phyloP scores from a whole-genome alignment of 2,888 invertebrate genomes.

The Drosophila neoperkinsi region DNA sequence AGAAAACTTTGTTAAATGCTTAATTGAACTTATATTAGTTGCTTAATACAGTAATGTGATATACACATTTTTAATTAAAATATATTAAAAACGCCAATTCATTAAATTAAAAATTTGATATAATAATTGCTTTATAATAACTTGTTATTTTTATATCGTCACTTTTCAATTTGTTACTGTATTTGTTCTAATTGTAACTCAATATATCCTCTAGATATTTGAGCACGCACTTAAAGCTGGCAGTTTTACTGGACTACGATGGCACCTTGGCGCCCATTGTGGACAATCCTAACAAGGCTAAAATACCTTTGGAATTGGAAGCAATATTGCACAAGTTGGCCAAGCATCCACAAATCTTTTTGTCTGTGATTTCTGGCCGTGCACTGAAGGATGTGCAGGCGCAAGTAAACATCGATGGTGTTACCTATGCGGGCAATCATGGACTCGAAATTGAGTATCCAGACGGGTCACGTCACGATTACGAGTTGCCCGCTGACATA shows the following conservation, averaged over 20 bases:
- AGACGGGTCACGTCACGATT: conserved; percentile 90
- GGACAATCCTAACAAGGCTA: conserved; percentile 89
- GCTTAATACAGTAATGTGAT: background rate
- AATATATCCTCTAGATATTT: conserved; percentile 79
- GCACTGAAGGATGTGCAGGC: conserved; percentile 89
- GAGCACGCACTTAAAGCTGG: conserved; percentile 88
- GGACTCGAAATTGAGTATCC: conserved; percentile 91
- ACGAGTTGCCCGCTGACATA: conserved; percentile 89
- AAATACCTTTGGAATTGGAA: conserved; percentile 89
- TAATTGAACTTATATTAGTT: background rate
- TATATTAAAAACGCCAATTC: background rate
- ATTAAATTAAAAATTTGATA: background rate
- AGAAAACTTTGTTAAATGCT: background rate
- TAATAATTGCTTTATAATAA: background rate
- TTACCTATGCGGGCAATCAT: conserved; percentile 91
- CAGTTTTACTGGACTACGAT: conserved; percentile 90
- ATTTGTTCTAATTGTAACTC: background rate
- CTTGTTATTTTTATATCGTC: background rate
- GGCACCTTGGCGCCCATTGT: conserved; percentile 91
- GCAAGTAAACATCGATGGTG: conserved; percentile 86
- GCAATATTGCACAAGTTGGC: conserved; percentile 88
- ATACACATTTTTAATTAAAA: background rate
- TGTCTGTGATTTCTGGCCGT: conserved; percentile 90
- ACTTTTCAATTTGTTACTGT: background rate
- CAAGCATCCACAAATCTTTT: conserved; percentile 89